Conservation (phyloP, 1,140 invertebrate species). For the Temnothorax nylanderi region DNA sequence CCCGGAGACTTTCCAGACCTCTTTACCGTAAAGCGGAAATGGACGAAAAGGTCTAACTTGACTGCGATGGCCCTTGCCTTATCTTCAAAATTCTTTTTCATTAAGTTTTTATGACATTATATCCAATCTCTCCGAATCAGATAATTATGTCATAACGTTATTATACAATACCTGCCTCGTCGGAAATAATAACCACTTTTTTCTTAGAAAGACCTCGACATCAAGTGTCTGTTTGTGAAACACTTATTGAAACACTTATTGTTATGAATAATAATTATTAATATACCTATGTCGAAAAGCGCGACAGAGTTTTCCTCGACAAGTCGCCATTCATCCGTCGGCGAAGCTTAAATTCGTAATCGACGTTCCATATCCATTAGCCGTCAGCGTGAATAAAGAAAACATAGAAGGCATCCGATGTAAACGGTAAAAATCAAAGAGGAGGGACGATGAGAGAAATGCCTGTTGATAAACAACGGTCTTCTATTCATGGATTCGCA, state of each 20-base stretch:
- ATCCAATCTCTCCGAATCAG: background rate
- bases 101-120: slow-evolving; percentile 63
- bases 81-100: slow-evolving; percentile 60
- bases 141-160: background rate
- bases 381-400: slow-evolving; percentile 55
- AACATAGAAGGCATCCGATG: slow-evolving; percentile 24
- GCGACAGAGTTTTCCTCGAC: slow-evolving; percentile 12
- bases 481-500: slow-evolving; percentile 78
- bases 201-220: background rate
- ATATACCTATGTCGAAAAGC: background rate
- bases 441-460: slow-evolving; percentile 30
- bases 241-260: background rate
- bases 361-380: slow-evolving; percentile 70
- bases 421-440: slow-evolving; percentile 5
- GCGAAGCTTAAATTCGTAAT: slow-evolving; percentile 55
- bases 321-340: slow-evolving; percentile 42
- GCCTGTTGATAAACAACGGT: slow-evolving; percentile 76
- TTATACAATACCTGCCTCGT: background rate
- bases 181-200: background rate
- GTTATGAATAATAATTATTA: background rate
- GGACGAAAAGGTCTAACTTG: slow-evolving; percentile 51
- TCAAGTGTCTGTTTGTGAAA: background rate
- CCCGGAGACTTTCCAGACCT: slow-evolving; percentile 60
- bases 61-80: slow-evolving; percentile 32
- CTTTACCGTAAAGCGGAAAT: slow-evolving; percentile 64